Evolutionary conservation across 2,888 invertebrate genomes (phyloP), one percentile per base, ranked within the genome.

Genomic region (Chironomus tentans): DNA sequence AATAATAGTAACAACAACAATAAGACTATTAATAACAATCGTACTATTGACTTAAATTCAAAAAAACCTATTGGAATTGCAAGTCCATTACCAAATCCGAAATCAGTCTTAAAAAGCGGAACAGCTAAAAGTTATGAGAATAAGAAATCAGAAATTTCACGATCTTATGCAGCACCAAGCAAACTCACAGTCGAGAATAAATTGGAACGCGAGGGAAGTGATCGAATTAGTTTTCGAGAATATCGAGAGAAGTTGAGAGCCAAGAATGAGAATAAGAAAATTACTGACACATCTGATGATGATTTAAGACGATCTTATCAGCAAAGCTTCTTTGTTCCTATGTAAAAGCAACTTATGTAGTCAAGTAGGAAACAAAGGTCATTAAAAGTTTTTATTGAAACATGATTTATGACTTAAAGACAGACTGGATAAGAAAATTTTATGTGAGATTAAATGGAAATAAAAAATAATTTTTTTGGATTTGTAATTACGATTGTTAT

Each of bases 301-400:
- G 69, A 76, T 13, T 46, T 76, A 21, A 21, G 69, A 24, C 15
- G 48, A 56, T 69, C 69, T 6, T 76, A 76, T 76, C 76, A 76
- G 13, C 68, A 69, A 22, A 76, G 76, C 69, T 76, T 76, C 56
- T 76, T 76, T 38, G 56, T 76, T 68, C 69, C 76, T n/a, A 74
- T 74, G 74, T 74, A 21, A 68, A 46, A 15, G 5, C 3, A 15
- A 15, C 2, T 50, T 50, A 50, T 13, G 5, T 12, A 50, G 13
- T 50, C 50, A 50, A 12, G 2, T 48, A 2, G 12, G 10, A 47
- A 12, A 12, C 47, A 47, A 15, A 50, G n/a, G n/a, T 50, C 50
- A 4, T 50, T 50, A 13, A 48, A 48, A 48, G 1, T 48, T 12
- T 48, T 48, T 50, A 50, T 50, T n/a, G 48, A 48, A 4, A 13